A percentile compares a stretch with the other conserved stretches of the same genome.
Evolutionary conservation across 2,113 vertebrate species (phyloP).

Genomic region (Phalacrocorax brasilianus): DNA sequence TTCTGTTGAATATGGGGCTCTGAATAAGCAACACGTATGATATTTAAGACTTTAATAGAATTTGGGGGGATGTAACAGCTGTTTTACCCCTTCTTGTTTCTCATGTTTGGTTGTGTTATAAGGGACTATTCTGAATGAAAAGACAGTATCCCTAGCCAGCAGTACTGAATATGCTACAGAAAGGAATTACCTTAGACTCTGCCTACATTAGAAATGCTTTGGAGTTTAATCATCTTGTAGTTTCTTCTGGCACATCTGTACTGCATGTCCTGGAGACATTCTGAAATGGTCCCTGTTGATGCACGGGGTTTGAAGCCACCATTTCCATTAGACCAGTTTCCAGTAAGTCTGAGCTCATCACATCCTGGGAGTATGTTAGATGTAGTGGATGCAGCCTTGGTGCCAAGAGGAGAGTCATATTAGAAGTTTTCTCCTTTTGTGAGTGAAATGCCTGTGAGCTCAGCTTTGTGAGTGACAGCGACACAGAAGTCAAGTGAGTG

Average conservation of each 20-base stretch:
- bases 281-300: conserved; percentile 14
- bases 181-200: neutral
- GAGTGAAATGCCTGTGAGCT: neutral
- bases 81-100: neutral
- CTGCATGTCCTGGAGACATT: neutral
- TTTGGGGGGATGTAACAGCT: neutral
- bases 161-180: neutral
- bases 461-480: neutral
- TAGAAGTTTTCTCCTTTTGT: neutral
- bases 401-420: conserved; percentile 24
- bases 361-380: neutral
- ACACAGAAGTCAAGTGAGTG: neutral
- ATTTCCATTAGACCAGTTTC: conserved; percentile 25
- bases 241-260: conserved; percentile 7
- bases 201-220: neutral
- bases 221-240: neutral
- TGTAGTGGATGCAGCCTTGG: neutral
- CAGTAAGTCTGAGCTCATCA: conserved; percentile 36
- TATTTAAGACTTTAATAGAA: neutral
- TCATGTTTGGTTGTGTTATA: neutral
- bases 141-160: neutral
- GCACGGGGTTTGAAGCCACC: neutral
- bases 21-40: neutral
- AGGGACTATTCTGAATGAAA: neutral
- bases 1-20: neutral